Evolutionary conservation across 2,888 invertebrate species (phyloP), one percentile per base, ranked within the genome.

Genomic region (Galerucella pusilla): DNA sequence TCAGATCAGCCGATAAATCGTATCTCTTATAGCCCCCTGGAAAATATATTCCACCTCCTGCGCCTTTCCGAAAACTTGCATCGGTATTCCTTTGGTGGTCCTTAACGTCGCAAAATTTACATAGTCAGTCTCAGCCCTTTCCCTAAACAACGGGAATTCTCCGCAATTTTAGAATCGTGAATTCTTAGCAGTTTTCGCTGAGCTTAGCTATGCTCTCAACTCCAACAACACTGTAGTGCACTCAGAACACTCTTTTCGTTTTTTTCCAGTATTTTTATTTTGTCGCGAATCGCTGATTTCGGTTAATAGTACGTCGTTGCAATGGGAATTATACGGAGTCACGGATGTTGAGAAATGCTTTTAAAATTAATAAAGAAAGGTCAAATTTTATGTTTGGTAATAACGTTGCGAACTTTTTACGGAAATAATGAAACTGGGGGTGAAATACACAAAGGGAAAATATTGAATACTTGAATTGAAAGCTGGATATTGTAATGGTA

Each of bases 201-300:
- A 77, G 76, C 76, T 75, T 75, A 71, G 77, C 78, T 76, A 74
- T 74, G 76, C 78, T 72, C 61, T 74, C 78, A 74, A 78, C 77
- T 75, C 78, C 69, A 80, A 79, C 78, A 78, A 80, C 80, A 78
- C 75, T 75, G 77, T 75, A 81, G 80, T 79, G 80, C 80, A 79
- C 81, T 81, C 78, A 79, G 68, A 78, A 78, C 73, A 71, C 69
- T 71, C 78, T 66, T 61, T 72, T 66, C 45, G 20, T 59, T 67
- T 42, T 42, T 42, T 42, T 72, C 42, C 57, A 28, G 73, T 68
- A 73, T 66, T 78, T 78, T 75, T 74, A 75, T 78, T 76, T 68
- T 61, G 73, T 71, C 73, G 63, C 75, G 54, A 74, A 54, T 59
- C 75, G 73, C 71, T 73, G 75, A 73, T 73, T 76, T 71, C n/a